These are phyloP conservation scores for Onychomys leucogaster DNA, from an alignment of 2,797 vertebrate genomes.

Conservation along the genomic window DNA sequence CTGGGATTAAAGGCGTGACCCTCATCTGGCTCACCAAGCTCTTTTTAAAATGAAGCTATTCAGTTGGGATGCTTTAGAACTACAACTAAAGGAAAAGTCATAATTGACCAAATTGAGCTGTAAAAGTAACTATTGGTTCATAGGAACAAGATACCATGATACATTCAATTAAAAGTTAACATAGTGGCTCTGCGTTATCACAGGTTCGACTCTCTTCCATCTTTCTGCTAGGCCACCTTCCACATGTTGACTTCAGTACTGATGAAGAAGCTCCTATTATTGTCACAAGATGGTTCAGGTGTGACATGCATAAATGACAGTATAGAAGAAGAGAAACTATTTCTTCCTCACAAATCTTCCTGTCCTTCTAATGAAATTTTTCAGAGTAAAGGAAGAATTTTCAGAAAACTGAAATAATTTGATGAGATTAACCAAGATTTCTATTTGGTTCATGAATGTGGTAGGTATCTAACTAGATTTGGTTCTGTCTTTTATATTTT, in stretches of 20 bases:
- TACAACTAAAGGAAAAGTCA: conserved; percentile 15
- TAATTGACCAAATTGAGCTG: not conserved
- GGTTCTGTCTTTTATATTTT: not conserved
- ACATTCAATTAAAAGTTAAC: not conserved
- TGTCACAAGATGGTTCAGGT: conserved; percentile 9
- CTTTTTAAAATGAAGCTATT: not conserved
- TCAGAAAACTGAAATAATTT: not conserved
- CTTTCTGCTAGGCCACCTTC: not conserved
- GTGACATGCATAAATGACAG: conserved; percentile 35
- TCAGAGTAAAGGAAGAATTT: conserved; percentile 32
- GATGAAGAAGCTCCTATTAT: not conserved
- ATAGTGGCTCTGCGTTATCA: not conserved
- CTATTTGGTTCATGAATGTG: conserved; percentile 1
- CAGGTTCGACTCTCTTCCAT: not conserved
- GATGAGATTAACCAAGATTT: not conserved
- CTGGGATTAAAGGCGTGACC: not conserved
- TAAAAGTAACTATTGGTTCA: conserved; percentile 7
- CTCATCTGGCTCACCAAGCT: not conserved
- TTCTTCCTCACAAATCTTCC: not conserved
- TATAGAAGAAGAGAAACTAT: not conserved
- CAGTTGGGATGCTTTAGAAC: not conserved
- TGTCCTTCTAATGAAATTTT: not conserved
- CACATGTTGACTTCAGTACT: not conserved
- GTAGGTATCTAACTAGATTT: conserved; percentile 4
- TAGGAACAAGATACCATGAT: conserved; percentile 3